phyloP scores from a whole-genome alignment of 1,140 invertebrate genomes.

The Drosophila bocki region DNA sequence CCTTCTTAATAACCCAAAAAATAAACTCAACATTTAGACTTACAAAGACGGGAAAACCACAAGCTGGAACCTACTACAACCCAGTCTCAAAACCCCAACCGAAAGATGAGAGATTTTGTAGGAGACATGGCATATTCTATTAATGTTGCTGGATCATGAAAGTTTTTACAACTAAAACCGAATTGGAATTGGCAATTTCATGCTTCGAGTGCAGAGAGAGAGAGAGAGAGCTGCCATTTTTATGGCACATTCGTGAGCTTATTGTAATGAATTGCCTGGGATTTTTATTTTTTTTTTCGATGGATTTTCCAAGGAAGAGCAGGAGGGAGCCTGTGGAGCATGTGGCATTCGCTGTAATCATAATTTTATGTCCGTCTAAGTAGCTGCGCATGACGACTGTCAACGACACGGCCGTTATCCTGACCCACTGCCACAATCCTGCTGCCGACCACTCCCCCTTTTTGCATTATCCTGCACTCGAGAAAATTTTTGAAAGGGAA shows the following conservation, averaged over 20 bases:
- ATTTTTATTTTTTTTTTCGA: conserved; percentile 56
- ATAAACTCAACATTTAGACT: conserved; percentile 7
- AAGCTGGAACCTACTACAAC: neutral
- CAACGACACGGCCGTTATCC: conserved; percentile 61
- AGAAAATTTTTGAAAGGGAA: neutral
- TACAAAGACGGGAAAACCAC: neutral
- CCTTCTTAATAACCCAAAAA: neutral
- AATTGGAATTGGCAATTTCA: conserved; percentile 79
- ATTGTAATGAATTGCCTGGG: conserved; percentile 84
- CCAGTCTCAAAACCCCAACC: neutral
- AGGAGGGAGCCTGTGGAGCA: conserved; percentile 26
- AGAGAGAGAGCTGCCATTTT: conserved; percentile 56
- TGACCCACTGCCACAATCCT: conserved; percentile 9
- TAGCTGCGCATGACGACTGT: conserved; percentile 78
- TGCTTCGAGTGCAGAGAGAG: conserved; percentile 64
- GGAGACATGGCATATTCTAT: conserved; percentile 50
- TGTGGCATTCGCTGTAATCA: conserved; percentile 80
- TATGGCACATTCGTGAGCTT: conserved; percentile 85
- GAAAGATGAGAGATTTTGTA: conserved; percentile 41
- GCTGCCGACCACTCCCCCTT: neutral
- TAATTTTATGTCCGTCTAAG: conserved; percentile 83
- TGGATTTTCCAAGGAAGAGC: neutral
- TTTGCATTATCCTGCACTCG: conserved; percentile 14
- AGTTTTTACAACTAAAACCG: conserved; percentile 75
- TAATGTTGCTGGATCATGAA: conserved; percentile 53